Evolutionary conservation across 2,797 vertebrate species (phyloP), one percentile per base, ranked within the genome.

Genomic region (Epinephelus malabaricus): DNA sequence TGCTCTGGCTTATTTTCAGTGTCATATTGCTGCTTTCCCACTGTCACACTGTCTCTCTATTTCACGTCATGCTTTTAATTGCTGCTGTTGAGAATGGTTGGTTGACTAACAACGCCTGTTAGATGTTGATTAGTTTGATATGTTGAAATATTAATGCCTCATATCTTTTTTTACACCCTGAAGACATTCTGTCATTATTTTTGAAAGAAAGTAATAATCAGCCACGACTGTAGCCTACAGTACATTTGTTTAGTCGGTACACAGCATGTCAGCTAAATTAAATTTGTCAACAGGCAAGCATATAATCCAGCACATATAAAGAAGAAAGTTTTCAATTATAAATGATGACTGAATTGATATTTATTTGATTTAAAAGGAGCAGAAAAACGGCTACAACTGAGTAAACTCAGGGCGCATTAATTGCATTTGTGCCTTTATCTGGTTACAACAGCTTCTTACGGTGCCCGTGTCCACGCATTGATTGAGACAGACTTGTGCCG

Each of bases 401-500:
- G 19, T 58, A 38, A 76, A 43, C 38, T 49, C 4, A 18, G 45
- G 18, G 18, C 40, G n/a, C 27, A 47, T n/a, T 38, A 45, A 49
- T 40, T 60, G 47, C 56, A 60, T 69, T n/a, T 4, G 14, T 43
- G 19, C 30, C 3, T 63, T 27, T 10, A 18, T 66, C 5, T 45
- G 45, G 63, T n/a, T 17, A 21, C 15, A 46, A 51, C 63, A 21
- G 38, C 6, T 15, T 9, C 40, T 30, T 38, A 19, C 54, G 49
- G 21, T 17, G 54, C 11, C 30, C 55, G 47, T 55, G 67, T 87
- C 68, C 23, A 6, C 1, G 0, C 40, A 1, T 27, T 46, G 73
- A 91, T 85, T 82, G 87, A 90, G 86, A 88, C 83, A 11, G 67
- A 67, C 79, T 76, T 45, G 50, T 23, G 49, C 68, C 27, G 61